A percentile compares a stretch with the other conserved stretches of the same genome.
These are phyloP conservation scores for Panzeria rudis DNA, from an alignment of 2,888 invertebrate genomes.

Conservation along the genomic window DNA sequence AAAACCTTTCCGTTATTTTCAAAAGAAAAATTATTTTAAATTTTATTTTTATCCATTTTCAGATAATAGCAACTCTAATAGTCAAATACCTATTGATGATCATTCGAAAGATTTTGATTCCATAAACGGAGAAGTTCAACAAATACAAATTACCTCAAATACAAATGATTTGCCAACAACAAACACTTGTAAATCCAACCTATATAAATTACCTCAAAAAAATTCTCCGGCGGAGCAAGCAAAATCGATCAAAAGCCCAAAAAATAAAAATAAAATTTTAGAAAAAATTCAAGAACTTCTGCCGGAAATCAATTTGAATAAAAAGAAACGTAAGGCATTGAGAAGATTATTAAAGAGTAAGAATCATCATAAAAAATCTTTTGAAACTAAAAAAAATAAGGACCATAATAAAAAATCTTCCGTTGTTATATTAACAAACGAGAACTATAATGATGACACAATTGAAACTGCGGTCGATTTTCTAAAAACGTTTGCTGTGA, in stretches of 20 bases:
- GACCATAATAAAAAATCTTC: too few relatives aligned
- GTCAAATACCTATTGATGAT: background rate
- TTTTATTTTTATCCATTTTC: slow-evolving; percentile 16
- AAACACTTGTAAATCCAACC: background rate
- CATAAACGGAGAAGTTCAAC: slow-evolving; percentile 6
- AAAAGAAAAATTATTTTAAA: background rate
- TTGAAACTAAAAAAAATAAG: slow-evolving; percentile 29
- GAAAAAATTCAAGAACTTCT: slow-evolving; percentile 70
- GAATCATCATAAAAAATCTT: slow-evolving; percentile 24
- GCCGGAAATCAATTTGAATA: slow-evolving; percentile 57
- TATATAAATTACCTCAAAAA: background rate
- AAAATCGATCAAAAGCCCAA: background rate
- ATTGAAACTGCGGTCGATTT: slow-evolving; percentile 63
- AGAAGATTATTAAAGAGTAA: slow-evolving; percentile 55
- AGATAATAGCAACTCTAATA: slow-evolving; percentile 4
- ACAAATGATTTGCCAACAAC: background rate
- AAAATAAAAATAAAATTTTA: slow-evolving; percentile 45
- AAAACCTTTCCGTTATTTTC: background rate
- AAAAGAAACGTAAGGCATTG: slow-evolving; percentile 55
- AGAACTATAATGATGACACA: slow-evolving; percentile 1
- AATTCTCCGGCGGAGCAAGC: background rate
- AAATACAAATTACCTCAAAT: slow-evolving; percentile 15
- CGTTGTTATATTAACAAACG: background rate
- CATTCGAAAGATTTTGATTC: background rate
- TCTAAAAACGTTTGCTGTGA: slow-evolving; percentile 37